phyloP scores from a whole-genome alignment of 2,797 vertebrate genomes.

The Manis pentadactyla region DNA sequence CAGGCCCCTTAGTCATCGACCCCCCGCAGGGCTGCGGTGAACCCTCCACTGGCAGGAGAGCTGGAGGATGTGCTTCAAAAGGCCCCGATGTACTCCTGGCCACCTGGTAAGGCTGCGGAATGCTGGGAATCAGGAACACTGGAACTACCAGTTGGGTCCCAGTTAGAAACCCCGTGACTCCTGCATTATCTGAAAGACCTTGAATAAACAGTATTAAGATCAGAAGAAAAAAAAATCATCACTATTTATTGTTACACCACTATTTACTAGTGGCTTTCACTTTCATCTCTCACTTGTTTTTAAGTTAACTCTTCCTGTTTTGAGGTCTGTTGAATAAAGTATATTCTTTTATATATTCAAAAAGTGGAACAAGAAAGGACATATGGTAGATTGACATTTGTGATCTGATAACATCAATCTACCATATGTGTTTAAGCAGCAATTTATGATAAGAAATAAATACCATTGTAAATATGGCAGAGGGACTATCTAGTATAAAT shows the following conservation, averaged over 20 bases:
- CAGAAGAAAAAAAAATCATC: neutral
- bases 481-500: neutral
- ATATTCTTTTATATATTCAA: neutral
- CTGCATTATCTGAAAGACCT: neutral
- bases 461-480: neutral
- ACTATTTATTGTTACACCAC: neutral
- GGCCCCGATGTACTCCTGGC: neutral
- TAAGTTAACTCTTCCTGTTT: neutral
- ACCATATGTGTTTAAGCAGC: neutral
- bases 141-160: neutral
- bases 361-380: neutral
- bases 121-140: neutral
- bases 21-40: neutral
- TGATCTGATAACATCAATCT: neutral
- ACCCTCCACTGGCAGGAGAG: neutral
- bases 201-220: neutral
- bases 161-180: neutral
- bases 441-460: neutral
- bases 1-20: neutral
- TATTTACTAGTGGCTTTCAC: neutral
- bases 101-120: neutral
- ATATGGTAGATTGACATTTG: neutral
- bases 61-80: conserved; percentile 4
- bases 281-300: neutral
- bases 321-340: neutral